phyloP scores from a whole-genome alignment of 2,797 vertebrate genomes.

The Acomys russatus region DNA sequence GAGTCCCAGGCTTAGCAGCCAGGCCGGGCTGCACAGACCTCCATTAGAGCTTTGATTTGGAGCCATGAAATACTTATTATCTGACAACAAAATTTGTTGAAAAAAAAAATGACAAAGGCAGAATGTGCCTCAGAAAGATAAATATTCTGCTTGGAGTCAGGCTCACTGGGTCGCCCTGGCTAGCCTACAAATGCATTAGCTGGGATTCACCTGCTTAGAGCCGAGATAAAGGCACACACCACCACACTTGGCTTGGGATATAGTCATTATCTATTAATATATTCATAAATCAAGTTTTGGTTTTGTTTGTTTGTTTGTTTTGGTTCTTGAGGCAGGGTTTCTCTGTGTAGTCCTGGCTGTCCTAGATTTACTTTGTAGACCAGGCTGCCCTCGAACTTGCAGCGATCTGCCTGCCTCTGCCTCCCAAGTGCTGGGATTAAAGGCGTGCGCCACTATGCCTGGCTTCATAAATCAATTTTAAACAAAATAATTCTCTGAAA shows the following conservation, averaged over 20 bases:
- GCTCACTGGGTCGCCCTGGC: neutral
- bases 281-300: neutral
- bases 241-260: too few relatives aligned
- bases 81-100: constrained; percentile 37
- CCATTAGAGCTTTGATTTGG: neutral
- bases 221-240: neutral
- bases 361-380: too few relatives aligned
- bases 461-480: neutral
- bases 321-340: too few relatives aligned
- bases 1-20: neutral
- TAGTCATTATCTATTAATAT: too few relatives aligned
- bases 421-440: too few relatives aligned
- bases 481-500: constrained; percentile 18
- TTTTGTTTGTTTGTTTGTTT: neutral
- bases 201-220: neutral
- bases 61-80: constrained; percentile 39
- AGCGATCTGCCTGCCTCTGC: too few relatives aligned
- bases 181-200: neutral
- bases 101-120: neutral
- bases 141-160: neutral
- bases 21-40: neutral
- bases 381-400: too few relatives aligned
- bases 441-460: too few relatives aligned
- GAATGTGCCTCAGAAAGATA: neutral
- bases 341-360: too few relatives aligned